These are phyloP conservation scores for Poeciliopsis gracilis DNA, from an alignment of 2,797 vertebrate species.

Conservation along the genomic window DNA sequence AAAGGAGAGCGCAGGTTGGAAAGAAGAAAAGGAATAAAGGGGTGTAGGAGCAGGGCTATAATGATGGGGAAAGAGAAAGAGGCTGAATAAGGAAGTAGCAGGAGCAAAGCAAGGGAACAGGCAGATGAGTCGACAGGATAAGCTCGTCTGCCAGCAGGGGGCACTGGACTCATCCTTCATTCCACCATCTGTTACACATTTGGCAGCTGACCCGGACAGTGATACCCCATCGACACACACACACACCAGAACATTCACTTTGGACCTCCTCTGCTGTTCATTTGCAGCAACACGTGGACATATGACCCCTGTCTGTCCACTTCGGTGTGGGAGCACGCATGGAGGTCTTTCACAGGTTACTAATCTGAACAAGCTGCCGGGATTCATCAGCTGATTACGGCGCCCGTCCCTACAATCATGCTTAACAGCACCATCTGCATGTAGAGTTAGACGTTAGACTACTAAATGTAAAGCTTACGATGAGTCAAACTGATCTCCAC, in stretches of 20 bases:
- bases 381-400: conserved; percentile 4
- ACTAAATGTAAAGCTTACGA: not conserved
- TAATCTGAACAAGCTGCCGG: not conserved
- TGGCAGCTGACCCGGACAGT: conserved; percentile 61
- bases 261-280: conserved; percentile 10
- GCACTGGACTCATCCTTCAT: conserved; percentile 50
- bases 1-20: not conserved
- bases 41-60: not conserved
- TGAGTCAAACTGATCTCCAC: not conserved
- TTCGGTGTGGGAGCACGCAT: not conserved
- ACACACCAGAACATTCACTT: not conserved
- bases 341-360: conserved; percentile 7
- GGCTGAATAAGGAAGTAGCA: not conserved
- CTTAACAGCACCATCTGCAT: not conserved
- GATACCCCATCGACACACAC: conserved; percentile 17
- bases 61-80: not conserved
- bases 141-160: conserved; percentile 62
- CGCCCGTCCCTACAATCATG: not conserved
- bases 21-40: not conserved
- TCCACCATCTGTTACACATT: conserved; percentile 62
- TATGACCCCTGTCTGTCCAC: conserved; percentile 23
- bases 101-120: not conserved
- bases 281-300: conserved; percentile 28
- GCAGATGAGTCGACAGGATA: not conserved
- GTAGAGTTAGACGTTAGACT: not conserved